Evolutionary conservation across 2,797 vertebrate genomes (phyloP).

Genomic region (Babyrousa celebensis): DNA sequence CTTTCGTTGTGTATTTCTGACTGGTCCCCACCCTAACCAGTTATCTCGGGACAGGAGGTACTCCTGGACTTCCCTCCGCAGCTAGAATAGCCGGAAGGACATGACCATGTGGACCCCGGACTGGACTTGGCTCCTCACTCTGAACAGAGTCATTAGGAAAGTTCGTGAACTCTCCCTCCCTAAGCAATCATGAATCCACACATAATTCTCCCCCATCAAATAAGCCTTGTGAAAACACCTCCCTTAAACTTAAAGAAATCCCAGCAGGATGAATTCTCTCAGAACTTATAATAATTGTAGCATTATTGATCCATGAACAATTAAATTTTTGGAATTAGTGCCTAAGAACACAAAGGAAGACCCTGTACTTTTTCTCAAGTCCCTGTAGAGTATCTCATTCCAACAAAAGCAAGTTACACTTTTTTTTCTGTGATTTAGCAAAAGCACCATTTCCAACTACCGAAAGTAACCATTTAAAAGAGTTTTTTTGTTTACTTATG

Average conservation of each 20-base stretch:
- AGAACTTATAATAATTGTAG: conserved; percentile 75
- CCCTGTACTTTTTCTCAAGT: conserved; percentile 56
- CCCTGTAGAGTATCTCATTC: conserved; percentile 51
- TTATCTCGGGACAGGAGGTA: conserved; percentile 51
- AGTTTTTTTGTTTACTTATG: conserved; percentile 37
- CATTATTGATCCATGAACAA: conserved; percentile 70
- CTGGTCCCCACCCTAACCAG: not conserved
- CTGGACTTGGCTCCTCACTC: conserved; percentile 60
- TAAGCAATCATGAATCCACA: conserved; percentile 50
- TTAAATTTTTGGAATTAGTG: conserved; percentile 76
- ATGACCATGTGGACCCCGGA: conserved; percentile 53
- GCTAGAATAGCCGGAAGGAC: conserved; percentile 78
- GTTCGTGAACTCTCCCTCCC: conserved; percentile 57
- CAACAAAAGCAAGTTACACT: conserved; percentile 17
- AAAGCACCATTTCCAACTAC: conserved; percentile 27
- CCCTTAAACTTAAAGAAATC: conserved; percentile 73
- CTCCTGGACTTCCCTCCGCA: conserved; percentile 58
- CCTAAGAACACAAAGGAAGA: conserved; percentile 73
- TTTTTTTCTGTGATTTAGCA: not conserved
- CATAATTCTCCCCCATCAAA: conserved; percentile 55
- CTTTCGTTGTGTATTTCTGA: conserved; percentile 39
- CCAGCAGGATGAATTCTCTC: conserved; percentile 70
- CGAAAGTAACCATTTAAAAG: conserved; percentile 33
- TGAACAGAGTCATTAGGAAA: conserved; percentile 70
- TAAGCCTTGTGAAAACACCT: conserved; percentile 82